Percentiles rank a stretch among this genome's conserved stretches.
phyloP scores from a whole-genome alignment of 2,113 vertebrate species.

The Eretmochelys imbricata region DNA sequence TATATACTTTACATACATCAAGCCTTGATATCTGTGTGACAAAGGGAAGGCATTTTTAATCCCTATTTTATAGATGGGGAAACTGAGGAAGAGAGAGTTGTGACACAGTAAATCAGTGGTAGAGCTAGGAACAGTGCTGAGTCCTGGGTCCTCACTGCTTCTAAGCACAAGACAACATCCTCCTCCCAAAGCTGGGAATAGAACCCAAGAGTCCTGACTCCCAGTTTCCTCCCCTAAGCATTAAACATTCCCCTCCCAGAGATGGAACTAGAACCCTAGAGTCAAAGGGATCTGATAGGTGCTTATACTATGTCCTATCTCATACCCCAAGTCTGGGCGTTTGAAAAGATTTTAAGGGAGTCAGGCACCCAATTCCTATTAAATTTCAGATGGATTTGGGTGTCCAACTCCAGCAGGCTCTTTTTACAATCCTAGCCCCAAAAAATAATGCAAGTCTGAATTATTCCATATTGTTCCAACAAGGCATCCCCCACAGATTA shows the following conservation, averaged over 20 bases:
- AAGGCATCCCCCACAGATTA: not conserved
- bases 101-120: not conserved
- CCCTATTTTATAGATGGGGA: rapidly evolving
- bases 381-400: not conserved
- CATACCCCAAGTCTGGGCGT: not conserved
- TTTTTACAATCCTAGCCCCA: not conserved
- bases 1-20: not conserved
- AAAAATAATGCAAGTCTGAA: not conserved
- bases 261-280: not conserved
- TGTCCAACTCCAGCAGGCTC: not conserved
- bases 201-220: not conserved
- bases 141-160: not conserved
- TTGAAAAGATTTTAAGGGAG: not conserved
- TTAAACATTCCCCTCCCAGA: not conserved
- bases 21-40: not conserved
- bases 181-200: not conserved
- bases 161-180: not conserved
- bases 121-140: not conserved
- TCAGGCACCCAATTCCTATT: not conserved
- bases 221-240: not conserved
- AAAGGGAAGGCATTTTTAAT: rapidly evolving
- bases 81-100: not conserved
- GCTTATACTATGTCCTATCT: not conserved
- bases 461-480: not conserved
- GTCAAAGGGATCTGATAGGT: not conserved